Percentiles rank a stretch among this genome's conserved stretches.
These are phyloP conservation scores for Pentamera pediparva DNA, from an alignment of 53 echinoderm and acorn worm genomes.

Conservation along the genomic window DNA sequence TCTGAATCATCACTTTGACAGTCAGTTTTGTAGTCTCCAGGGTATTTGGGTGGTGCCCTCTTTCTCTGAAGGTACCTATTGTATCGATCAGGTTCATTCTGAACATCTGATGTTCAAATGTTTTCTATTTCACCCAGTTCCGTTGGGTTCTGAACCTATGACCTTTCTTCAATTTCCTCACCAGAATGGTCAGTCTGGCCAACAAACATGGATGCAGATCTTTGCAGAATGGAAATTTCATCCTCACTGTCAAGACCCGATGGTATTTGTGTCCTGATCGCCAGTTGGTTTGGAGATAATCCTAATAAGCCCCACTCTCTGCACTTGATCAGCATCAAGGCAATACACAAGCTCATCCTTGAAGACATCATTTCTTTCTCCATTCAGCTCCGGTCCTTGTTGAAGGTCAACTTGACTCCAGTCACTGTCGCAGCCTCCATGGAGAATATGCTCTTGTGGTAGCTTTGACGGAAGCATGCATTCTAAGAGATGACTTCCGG, in stretches of 20 bases:
- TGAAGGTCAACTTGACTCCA: too few relatives aligned
- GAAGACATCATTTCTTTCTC: too few relatives aligned
- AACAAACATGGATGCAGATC: background rate
- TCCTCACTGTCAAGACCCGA: background rate
- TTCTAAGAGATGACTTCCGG: too few relatives aligned
- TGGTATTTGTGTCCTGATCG: background rate
- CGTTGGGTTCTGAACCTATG: background rate
- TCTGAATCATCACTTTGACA: background rate
- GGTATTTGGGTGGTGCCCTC: background rate
- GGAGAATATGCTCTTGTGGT: too few relatives aligned
- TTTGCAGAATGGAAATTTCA: background rate
- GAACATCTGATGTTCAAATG: background rate
- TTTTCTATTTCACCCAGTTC: background rate
- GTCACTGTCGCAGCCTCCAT: too few relatives aligned
- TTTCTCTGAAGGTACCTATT: background rate
- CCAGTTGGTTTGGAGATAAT: background rate
- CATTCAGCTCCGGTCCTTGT: too few relatives aligned
- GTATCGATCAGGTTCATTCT: background rate
- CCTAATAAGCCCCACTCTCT: constrained; percentile 26
- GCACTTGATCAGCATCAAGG: background rate
- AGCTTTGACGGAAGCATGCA: too few relatives aligned
- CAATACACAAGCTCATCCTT: constrained; percentile 34
- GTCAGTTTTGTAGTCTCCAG: background rate
- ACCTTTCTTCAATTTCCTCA: background rate
- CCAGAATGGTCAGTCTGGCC: background rate